Evolutionary conservation across 92 coral and sea anemone genomes (phyloP), one percentile per base, ranked within the genome.

Genomic region (Palythoa grandiflora): DNA sequence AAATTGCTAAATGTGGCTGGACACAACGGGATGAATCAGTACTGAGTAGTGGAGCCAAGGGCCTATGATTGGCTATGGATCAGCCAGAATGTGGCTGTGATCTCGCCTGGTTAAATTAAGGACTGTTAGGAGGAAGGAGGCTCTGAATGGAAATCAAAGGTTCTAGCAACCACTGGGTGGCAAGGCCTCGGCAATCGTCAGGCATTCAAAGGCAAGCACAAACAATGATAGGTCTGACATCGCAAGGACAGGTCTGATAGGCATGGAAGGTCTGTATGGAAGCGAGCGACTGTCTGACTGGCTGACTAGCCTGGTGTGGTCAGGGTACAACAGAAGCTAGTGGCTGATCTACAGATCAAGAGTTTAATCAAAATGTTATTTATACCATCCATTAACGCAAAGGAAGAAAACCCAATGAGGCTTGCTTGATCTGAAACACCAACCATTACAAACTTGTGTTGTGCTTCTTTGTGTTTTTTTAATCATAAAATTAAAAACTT

Each of bases 271-370:
- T 80, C 85, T 80, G 85, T 80, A 47, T 65, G 75, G 85, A 80
- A 80, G 73, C 90, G 71, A 83, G 87, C 88, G 91, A 68, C 91
- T 78, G 93, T 59, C 65, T 72, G 92, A 88, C 89, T 90, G 93
- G 87, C 87, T 90, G 90, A 77, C 79, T 88, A 93, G 97, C 90
- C 95, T 88, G 87, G 68, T 92, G 96, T 94, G 93, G 94, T 90
- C 92, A 93, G 89, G 84, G 88, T 77, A 88, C 88, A 52, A 85
- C 87, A 89, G 93, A 86, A 94, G 96, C 77, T 94, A 87, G 92
- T 93, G 94, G 96, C 92, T 91, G 92, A 95, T 95, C 98, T 95
- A 95, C 63, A 93, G 96, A 95, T 88, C 98, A 95, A 93, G 94
- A 95, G 92, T 90, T 90, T 91, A 91, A 91, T 91, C 89, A 89